Evolutionary conservation across 2,888 invertebrate genomes (phyloP).

Genomic region (Piscicola geometra): DNA sequence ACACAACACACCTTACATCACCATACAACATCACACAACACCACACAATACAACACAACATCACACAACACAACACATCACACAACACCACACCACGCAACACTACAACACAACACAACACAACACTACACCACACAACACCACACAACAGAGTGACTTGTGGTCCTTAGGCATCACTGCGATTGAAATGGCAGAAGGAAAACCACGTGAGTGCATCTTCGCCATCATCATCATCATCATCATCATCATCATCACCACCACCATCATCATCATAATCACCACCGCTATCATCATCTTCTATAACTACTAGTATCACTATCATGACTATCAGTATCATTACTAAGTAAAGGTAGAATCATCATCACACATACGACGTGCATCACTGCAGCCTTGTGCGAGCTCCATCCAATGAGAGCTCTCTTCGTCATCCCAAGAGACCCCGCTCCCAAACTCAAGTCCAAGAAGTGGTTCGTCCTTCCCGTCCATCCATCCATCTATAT

Average conservation of each 20-base stretch:
- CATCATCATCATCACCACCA: not conserved
- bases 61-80: too few relatives aligned
- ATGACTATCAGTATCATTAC: too few relatives aligned
- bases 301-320: too few relatives aligned
- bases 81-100: too few relatives aligned
- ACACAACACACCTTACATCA: too few relatives aligned
- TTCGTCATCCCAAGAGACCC: conserved; percentile 97
- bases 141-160: conserved; percentile 60
- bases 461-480: conserved; percentile 70
- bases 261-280: not conserved
- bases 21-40: too few relatives aligned
- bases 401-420: conserved; percentile 98
- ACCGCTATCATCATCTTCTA: too few relatives aligned
- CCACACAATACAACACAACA: too few relatives aligned
- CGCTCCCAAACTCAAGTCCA: conserved; percentile 87
- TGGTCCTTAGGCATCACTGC: conserved; percentile 83
- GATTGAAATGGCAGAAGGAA: conserved; percentile 98
- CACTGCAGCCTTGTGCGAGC: conserved; percentile 77
- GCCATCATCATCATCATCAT: not conserved
- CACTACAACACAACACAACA: too few relatives aligned
- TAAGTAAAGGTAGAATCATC: too few relatives aligned
- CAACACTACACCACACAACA: not conserved
- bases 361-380: not conserved
- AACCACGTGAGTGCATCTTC: conserved; percentile 65
- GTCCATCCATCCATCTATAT: too few relatives aligned